phyloP scores from a whole-genome alignment of 2,113 vertebrate genomes.

The Struthidea cinerea region DNA sequence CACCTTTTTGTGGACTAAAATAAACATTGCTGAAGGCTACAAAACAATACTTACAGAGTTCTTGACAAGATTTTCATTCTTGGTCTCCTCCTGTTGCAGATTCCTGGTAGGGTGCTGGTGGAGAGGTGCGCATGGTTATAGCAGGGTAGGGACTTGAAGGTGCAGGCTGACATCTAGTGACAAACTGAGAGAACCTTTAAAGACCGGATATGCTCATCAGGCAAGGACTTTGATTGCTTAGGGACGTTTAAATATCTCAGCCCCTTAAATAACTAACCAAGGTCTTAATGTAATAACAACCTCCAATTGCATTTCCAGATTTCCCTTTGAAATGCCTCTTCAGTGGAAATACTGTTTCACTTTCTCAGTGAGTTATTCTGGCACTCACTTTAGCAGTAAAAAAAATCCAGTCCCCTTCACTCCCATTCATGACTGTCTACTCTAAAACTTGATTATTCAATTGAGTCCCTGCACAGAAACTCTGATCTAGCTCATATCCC shows the following conservation, averaged over 20 bases:
- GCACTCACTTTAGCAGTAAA: not conserved
- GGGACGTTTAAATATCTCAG: not conserved
- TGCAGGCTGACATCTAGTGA: slow-evolving; percentile 58
- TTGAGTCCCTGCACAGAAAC: not conserved
- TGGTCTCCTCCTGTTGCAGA: not conserved
- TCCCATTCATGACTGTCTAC: not conserved
- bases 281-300: not conserved
- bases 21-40: not conserved
- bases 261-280: not conserved
- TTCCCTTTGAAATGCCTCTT: not conserved
- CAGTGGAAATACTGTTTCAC: not conserved
- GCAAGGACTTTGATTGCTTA: not conserved
- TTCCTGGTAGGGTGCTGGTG: not conserved
- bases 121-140: too few species aligned
- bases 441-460: slow-evolving; percentile 9
- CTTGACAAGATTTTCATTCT: not conserved
- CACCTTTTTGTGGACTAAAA: not conserved
- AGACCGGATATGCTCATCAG: not conserved
- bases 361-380: not conserved
- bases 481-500: not conserved
- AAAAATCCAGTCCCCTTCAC: not conserved
- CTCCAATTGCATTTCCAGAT: not conserved
- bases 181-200: not conserved
- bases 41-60: not conserved
- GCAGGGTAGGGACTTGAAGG: not conserved